Percentiles rank a stretch among this genome's conserved stretches.
phyloP scores from a whole-genome alignment of 2,113 vertebrate genomes.

The Bubalus kerabau region DNA sequence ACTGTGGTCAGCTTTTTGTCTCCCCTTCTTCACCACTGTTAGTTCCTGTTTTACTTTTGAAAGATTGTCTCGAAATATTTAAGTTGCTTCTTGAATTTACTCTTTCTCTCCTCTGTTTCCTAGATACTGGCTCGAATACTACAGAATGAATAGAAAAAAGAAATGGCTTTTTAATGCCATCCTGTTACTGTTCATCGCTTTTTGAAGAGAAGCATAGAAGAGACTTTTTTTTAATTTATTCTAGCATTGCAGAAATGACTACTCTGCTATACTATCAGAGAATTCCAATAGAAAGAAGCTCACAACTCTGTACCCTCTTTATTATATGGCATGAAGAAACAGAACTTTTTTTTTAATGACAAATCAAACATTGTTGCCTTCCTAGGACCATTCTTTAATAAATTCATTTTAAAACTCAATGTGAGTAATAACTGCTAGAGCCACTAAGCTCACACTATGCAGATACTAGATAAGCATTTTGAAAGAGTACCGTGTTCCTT shows the following conservation, averaged over 20 bases:
- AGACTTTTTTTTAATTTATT: slow-evolving; percentile 90
- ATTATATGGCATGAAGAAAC: slow-evolving; percentile 73
- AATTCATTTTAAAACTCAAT: slow-evolving; percentile 87
- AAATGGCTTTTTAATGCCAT: slow-evolving; percentile 63
- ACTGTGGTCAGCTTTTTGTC: neutral
- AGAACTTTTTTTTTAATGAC: slow-evolving; percentile 65
- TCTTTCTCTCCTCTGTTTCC: slow-evolving; percentile 57
- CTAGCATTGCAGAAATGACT: slow-evolving; percentile 74
- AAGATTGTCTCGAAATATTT: neutral
- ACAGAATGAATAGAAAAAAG: slow-evolving; percentile 81
- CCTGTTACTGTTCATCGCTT: slow-evolving; percentile 75
- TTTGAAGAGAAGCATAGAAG: slow-evolving; percentile 78
- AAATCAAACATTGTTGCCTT: slow-evolving; percentile 72
- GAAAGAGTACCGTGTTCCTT: neutral
- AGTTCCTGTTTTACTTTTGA: neutral
- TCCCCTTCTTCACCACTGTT: neutral
- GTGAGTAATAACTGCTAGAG: slow-evolving; percentile 18
- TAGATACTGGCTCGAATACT: slow-evolving; percentile 91
- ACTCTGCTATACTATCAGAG: slow-evolving; percentile 54
- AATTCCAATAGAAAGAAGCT: slow-evolving; percentile 56
- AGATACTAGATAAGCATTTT: neutral
- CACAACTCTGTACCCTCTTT: slow-evolving; percentile 64
- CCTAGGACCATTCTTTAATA: slow-evolving; percentile 86
- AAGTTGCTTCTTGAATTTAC: slow-evolving; percentile 38
- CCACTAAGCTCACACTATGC: neutral